Conservation (phyloP, 2,113 vertebrate genomes). For the Cricetomys ansorgei region DNA sequence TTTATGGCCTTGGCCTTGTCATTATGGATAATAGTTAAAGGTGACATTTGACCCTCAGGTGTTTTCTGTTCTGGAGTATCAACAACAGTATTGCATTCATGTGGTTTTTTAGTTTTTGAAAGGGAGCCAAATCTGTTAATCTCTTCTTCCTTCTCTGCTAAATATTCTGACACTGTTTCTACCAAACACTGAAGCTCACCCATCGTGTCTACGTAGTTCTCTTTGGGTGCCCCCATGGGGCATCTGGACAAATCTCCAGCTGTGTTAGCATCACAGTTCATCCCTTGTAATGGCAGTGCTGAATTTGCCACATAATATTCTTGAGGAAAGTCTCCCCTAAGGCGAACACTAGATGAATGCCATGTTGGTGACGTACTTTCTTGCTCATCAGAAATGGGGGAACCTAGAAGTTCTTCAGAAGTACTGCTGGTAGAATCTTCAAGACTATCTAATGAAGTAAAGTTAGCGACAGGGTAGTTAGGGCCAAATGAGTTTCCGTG, state of each 20-base stretch:
- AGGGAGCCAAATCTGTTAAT: constrained; percentile 92
- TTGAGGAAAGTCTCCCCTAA: constrained; percentile 69
- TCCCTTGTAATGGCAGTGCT: constrained; percentile 71
- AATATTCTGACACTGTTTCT: constrained; percentile 95
- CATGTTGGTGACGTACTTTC: constrained; percentile 77
- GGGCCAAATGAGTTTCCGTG: constrained; percentile 66
- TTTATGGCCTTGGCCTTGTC: constrained; percentile 76
- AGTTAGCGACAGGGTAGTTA: constrained; percentile 64
- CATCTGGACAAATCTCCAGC: constrained; percentile 66
- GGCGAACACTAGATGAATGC: constrained; percentile 70
- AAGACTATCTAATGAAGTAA: constrained; percentile 75
- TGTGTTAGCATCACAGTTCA: constrained; percentile 81
- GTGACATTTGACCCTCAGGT: constrained; percentile 67
- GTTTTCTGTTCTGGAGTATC: constrained; percentile 75
- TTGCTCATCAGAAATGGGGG: constrained; percentile 90
- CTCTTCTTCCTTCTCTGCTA: constrained; percentile 97
- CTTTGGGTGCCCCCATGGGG: constrained; percentile 83
- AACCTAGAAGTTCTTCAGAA: constrained; percentile 92
- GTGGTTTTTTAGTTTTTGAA: constrained; percentile 84
- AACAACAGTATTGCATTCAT: constrained; percentile 72
- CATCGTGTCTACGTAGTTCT: constrained; percentile 91
- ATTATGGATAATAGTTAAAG: constrained; percentile 73
- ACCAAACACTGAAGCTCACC: constrained; percentile 95
- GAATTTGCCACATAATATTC: constrained; percentile 49
- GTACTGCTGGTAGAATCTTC: constrained; percentile 91